phyloP scores from a whole-genome alignment of 2,797 vertebrate genomes.

The Erpetoichthys calabaricus region DNA sequence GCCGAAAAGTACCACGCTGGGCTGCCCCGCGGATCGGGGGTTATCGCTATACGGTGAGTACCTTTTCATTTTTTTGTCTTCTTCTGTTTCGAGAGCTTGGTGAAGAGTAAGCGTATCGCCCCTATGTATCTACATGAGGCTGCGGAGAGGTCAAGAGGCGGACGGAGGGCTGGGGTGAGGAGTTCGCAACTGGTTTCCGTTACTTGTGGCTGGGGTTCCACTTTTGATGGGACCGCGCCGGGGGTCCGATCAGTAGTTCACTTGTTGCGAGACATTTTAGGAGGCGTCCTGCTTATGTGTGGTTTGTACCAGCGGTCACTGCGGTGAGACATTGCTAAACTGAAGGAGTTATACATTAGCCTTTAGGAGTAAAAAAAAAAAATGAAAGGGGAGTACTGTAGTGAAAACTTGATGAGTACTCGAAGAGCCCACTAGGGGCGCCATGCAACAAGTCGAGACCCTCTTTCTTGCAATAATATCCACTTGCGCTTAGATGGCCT shows the following conservation, averaged over 20 bases:
- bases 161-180: constrained; percentile 13
- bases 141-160: constrained; percentile 5
- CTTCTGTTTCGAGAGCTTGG: neutral
- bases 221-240: neutral
- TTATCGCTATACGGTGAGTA: neutral
- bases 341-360: neutral
- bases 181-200: constrained; percentile 31
- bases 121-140: neutral
- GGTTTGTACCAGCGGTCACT: neutral
- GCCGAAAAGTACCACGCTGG: too few species aligned
- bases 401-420: too few species aligned
- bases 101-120: neutral
- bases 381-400: too few species aligned
- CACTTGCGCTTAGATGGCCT: too few species aligned
- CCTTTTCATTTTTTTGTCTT: constrained; percentile 5
- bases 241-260: neutral
- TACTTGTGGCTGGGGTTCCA: constrained; percentile 13
- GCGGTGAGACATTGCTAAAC: neutral
- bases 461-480: too few species aligned
- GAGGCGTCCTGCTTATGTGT: too few species aligned
- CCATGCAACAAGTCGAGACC: too few species aligned
- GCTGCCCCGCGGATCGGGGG: neutral
- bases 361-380: too few species aligned
- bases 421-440: too few species aligned
- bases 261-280: neutral